Conservation (phyloP, 2,797 vertebrate genomes). For the Netta rufina region DNA sequence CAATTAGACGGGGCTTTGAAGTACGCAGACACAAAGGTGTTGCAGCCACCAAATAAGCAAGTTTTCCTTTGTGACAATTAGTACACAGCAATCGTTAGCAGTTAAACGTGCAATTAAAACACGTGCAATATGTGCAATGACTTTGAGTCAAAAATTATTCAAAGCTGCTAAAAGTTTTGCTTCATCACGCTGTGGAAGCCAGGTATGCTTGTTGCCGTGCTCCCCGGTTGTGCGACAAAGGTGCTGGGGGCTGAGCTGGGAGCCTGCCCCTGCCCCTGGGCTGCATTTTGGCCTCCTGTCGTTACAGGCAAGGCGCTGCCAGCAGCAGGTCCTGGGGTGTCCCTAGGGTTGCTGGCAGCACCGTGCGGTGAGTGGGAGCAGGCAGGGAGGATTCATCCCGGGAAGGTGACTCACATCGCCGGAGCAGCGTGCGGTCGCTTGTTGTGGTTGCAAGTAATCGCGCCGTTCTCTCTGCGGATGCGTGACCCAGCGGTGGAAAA, state of each 20-base stretch:
- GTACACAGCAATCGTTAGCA: neutral
- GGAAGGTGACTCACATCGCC: neutral
- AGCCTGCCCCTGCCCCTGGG: neutral
- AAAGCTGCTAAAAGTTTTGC: neutral
- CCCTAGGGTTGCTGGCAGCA: accelerated
- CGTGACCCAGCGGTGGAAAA: neutral
- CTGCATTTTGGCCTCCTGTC: neutral
- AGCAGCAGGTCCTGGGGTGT: neutral
- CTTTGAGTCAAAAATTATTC: neutral
- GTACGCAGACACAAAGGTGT: neutral
- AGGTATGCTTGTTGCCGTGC: neutral
- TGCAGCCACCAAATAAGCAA: neutral
- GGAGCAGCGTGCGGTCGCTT: accelerated
- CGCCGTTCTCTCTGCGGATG: accelerated
- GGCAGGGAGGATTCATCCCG: neutral
- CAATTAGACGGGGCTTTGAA: neutral
- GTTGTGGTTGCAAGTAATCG: neutral
- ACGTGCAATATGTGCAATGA: neutral
- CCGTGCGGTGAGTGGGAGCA: neutral
- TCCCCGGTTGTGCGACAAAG: neutral
- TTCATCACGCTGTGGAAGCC: neutral
- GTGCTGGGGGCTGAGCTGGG: neutral
- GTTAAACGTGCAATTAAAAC: neutral
- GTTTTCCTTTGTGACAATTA: neutral
- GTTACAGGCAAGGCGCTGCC: neutral